Evolutionary conservation across 2,797 vertebrate genomes (phyloP), one percentile per base, ranked within the genome.

Genomic region (Rhinichthys osculus): DNA sequence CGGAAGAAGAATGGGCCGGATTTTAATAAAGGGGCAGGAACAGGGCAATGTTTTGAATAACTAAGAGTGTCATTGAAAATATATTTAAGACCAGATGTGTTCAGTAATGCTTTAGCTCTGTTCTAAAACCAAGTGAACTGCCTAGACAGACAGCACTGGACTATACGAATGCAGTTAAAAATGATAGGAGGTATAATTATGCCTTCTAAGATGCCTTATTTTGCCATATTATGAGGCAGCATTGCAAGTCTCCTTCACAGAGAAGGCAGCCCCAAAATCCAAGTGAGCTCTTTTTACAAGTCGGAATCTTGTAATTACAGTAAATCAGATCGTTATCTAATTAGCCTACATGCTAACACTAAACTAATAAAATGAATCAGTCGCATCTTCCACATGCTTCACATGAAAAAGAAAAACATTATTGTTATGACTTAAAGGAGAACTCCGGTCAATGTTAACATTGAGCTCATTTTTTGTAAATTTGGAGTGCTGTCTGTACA

Each of bases 21-120:
- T 81, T 85, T 85, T 81, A 85, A 81, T 85, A 85, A 85, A 85
- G 35, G 78, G 78, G 57, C 57, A 81, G 69, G 69, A 81, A 85
- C 66, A 71, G 83, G 74, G 83, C 67, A 52, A 42, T n/a, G 30
- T 81, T 81, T 73, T 81, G 78, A 85, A 85, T 85, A 85, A 81
- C 69, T 74, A 81, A 81, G 57, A 80, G 44, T 85, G 78, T 80
- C 78, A 85, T 40, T 42, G 69, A 66, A 81, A 81, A 74, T 7
- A 81, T 64, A 74, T 85, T 54, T 73, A 73, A 73, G 77, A 44
- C 47, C 76, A 79, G 7, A 85, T 14, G 73, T 66, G 35, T 81
- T 66, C 44, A 73, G 8, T 44, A 33, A 59, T 33, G 38, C 66
- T n/a, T 59, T 8, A 40, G 19, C 8, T 47, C 47, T 79, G 14